Evolutionary conservation across 2,113 vertebrate species (phyloP).

Genomic region (Ailurus styani): DNA sequence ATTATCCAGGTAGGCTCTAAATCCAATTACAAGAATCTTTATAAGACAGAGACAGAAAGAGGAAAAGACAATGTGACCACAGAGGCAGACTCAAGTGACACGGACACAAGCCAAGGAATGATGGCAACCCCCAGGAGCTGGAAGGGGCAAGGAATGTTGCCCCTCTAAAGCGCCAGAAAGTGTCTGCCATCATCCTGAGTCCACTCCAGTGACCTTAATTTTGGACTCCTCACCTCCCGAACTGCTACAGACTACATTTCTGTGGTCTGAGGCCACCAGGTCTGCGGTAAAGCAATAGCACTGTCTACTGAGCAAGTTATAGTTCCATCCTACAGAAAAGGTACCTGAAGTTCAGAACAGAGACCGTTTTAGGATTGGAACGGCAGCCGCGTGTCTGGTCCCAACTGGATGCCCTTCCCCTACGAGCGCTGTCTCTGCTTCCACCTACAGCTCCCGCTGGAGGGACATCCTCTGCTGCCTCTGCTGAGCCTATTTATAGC

Average conservation of each 20-base stretch:
- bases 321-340: not conserved
- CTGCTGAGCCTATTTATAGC: not conserved
- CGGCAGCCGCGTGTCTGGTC: not conserved
- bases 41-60: not conserved
- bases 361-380: not conserved
- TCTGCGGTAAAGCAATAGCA: not conserved
- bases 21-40: not conserved
- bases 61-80: not conserved
- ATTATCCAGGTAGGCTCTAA: not conserved
- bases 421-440: not conserved
- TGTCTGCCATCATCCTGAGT: not conserved
- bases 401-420: not conserved
- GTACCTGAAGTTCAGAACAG: not conserved
- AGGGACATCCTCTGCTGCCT: not conserved
- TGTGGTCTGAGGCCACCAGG: not conserved
- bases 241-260: not conserved
- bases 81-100: not conserved
- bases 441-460: fast-evolving
- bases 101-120: not conserved
- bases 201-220: not conserved
- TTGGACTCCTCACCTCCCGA: not conserved
- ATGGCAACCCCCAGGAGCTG: not conserved
- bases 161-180: fast-evolving
- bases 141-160: not conserved
- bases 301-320: not conserved